Base-by-base conservation (phyloP, 2,888 invertebrate genomes). In the Andrena minutula region DNA sequence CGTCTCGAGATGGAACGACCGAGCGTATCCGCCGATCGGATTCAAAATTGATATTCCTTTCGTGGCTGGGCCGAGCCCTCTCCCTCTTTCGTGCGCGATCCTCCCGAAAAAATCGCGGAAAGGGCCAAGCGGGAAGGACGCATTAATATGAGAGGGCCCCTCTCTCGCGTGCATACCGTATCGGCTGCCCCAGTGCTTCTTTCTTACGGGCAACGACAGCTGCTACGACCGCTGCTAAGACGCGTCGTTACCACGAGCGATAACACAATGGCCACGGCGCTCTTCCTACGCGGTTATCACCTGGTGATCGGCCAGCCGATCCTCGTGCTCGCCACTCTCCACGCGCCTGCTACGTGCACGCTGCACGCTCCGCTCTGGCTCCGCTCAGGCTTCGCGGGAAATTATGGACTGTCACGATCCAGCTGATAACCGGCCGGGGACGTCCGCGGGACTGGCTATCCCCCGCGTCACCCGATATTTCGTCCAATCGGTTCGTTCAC, bases 31-130 rank as follows among this genome's bases (percentile, higher is more conserved):
- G 79, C 82, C 88, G 90, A 91, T 91, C 91, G 91, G 87, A 90
- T 89, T 90, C 89, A 88, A 91, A 91, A 91, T 91, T 91, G 91
- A 91, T 91, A 89, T 90, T 90, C 89, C 88, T 87, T 88, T 88
- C 88, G 86, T 83, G 89, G 83, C 73, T 77, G 79, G 81, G 79
- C 81, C 61, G 85, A 58, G 56, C 41, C 28, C 47, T n/a, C 65
- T 30, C 20, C 49, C 26, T 10, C n/a, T 5, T 10, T 10, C 12
- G 35, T n/a, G 41, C n/a, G 41, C 63, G 70, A 81, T 78, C 77
- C 69, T 65, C 41, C 10, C 79, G 80, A 87, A 87, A 73, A 87
- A 86, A 86, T 88, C 86, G 41, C 84, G 82, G 56, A 79, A 83
- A 77, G 80, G 79, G 76, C 75, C 65, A 51, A 63, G 79, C 78